A percentile compares a stretch with the other conserved stretches of the same genome.
Evolutionary conservation across 1,140 invertebrate species (phyloP).

Genomic region (Diachasmimorpha longicaudata): DNA sequence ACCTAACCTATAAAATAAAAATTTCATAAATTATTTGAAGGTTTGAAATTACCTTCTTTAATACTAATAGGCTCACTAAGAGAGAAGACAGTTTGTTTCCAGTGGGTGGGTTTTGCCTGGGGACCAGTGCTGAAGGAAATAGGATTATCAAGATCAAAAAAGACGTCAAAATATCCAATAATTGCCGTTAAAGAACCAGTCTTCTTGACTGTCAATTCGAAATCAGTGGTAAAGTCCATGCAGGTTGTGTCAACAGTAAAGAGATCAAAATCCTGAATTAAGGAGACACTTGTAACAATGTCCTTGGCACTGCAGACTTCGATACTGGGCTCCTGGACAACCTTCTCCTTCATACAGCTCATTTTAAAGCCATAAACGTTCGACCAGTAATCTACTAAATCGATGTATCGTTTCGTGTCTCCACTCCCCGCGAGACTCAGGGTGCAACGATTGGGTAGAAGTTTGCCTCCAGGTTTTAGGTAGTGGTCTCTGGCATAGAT

Average conservation of each 20-base stretch:
- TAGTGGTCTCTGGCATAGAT: slow-evolving; percentile 92
- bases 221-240: slow-evolving; percentile 80
- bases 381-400: slow-evolving; percentile 88
- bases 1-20: neutral
- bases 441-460: slow-evolving; percentile 90
- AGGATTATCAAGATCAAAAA: slow-evolving; percentile 76
- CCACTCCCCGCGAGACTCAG: slow-evolving; percentile 88
- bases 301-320: slow-evolving; percentile 80
- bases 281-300: slow-evolving; percentile 75
- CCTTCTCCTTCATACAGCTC: slow-evolving; percentile 89
- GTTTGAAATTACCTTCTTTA: slow-evolving; percentile 67
- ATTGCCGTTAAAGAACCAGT: slow-evolving; percentile 85
- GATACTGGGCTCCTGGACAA: slow-evolving; percentile 87
- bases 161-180: slow-evolving; percentile 93
- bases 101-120: slow-evolving; percentile 82
- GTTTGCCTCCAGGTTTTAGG: slow-evolving; percentile 77
- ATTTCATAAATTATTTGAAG: slow-evolving; percentile 13
- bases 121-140: slow-evolving; percentile 80
- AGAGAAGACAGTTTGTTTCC: slow-evolving; percentile 98
- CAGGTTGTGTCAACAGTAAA: slow-evolving; percentile 82
- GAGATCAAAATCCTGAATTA: slow-evolving; percentile 78
- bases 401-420: slow-evolving; percentile 81
- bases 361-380: slow-evolving; percentile 98
- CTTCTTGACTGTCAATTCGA: slow-evolving; percentile 73
- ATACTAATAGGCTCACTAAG: slow-evolving; percentile 76